Conservation (phyloP, 1,140 invertebrate species). For the Ceratina calcarata region DNA sequence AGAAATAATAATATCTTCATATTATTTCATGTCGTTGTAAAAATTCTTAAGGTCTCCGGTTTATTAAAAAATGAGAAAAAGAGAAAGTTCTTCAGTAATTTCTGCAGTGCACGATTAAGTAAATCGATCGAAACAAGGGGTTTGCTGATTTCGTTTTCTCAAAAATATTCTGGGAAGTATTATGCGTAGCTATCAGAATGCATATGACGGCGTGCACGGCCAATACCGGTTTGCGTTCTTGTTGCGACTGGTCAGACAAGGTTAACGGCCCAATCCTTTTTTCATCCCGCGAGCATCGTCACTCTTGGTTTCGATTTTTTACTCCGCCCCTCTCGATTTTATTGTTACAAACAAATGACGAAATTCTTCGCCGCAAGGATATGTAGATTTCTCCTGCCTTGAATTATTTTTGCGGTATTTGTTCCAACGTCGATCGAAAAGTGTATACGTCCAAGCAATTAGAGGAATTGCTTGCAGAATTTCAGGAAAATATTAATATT, state of each 20-base stretch:
- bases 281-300: constrained; percentile 17
- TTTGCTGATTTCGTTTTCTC: constrained; percentile 7
- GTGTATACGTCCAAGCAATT: not conserved
- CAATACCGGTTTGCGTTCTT: constrained; percentile 58
- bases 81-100: not conserved
- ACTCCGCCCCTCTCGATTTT: not conserved
- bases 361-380: constrained; percentile 9
- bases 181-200: constrained; percentile 4
- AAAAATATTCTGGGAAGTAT: not conserved
- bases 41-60: too few species aligned
- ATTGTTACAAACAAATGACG: constrained; percentile 15
- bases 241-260: constrained; percentile 43
- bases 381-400: not conserved
- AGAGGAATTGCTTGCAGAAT: not conserved
- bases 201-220: constrained; percentile 5
- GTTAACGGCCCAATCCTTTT: constrained; percentile 57
- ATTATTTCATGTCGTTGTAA: too few species aligned
- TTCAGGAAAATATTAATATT: not conserved
- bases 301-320: constrained; percentile 25
- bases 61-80: too few species aligned
- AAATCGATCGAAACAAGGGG: not conserved
- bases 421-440: not conserved
- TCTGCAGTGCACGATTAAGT: not conserved
- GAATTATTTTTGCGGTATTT: not conserved
- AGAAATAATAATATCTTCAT: too few species aligned